Evolutionary conservation across 2,888 invertebrate species (phyloP).

Genomic region (Glyphotaelius pellucidus): DNA sequence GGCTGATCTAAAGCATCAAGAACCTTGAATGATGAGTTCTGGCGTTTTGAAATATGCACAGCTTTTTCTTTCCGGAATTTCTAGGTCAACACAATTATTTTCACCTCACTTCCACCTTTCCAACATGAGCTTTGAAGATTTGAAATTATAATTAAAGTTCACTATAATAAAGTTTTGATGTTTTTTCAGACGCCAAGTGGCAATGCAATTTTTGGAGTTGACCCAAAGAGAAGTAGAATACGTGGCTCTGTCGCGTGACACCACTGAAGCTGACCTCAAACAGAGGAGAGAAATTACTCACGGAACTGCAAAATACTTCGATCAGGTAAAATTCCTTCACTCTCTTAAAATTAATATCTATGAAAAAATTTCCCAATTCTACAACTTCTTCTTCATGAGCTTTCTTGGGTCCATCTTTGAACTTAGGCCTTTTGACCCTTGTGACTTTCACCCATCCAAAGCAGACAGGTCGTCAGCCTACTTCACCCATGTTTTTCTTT

Average conservation of each 20-base stretch:
- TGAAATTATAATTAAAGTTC: no score
- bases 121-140: not conserved
- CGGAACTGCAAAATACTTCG: slow-evolving; percentile 94
- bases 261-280: slow-evolving; percentile 97
- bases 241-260: slow-evolving; percentile 94
- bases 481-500: no score
- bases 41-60: not conserved
- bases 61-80: not conserved
- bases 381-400: no score
- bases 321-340: slow-evolving; percentile 81
- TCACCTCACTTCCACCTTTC: not conserved
- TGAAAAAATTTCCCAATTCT: no score
- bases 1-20: no score
- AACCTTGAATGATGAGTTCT: not conserved
- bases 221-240: slow-evolving; percentile 95
- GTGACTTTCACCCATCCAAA: no score
- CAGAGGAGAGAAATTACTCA: slow-evolving; percentile 94
- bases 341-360: not conserved
- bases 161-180: not conserved
- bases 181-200: slow-evolving; percentile 82
- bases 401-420: no score
- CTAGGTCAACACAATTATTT: not conserved
- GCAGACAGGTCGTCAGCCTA: no score
- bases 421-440: no score
- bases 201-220: slow-evolving; percentile 92